A percentile compares a stretch with the other conserved stretches of the same genome.
Conservation (phyloP, 2,797 vertebrate genomes). For the Hapalemur alaotrensis region DNA sequence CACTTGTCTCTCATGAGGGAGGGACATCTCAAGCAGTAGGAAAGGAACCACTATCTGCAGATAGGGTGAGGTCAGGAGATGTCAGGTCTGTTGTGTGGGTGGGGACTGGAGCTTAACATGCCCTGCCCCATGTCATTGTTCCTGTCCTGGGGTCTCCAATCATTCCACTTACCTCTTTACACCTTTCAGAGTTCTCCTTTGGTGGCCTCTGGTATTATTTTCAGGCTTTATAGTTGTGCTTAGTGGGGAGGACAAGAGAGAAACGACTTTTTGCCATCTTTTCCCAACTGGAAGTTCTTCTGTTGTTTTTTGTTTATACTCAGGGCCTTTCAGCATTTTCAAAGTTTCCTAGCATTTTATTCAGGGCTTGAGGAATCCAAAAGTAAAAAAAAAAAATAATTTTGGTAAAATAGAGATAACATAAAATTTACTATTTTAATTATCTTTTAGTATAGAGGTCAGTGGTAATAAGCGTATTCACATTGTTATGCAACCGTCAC, state of each 20-base stretch:
- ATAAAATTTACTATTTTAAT: not conserved
- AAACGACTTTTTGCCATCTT: not conserved
- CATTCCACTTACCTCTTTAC: not conserved
- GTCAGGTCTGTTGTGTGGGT: fast-evolving
- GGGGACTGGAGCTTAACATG: fast-evolving
- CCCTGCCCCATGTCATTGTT: fast-evolving
- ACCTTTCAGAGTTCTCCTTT: not conserved
- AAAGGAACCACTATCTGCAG: not conserved
- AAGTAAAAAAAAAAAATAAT: not conserved
- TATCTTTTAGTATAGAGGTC: not conserved
- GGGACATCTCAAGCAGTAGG: not conserved
- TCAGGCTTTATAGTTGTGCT: not conserved
- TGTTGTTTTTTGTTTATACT: not conserved
- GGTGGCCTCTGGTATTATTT: not conserved
- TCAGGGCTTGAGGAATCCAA: not conserved
- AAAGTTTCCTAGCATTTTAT: not conserved
- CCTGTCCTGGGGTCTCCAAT: not conserved
- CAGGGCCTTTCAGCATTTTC: not conserved
- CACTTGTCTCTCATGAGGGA: not conserved
- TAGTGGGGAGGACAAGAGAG: not conserved
- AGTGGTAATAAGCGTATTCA: not conserved
- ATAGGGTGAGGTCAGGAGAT: not conserved
- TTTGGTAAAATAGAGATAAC: not conserved
- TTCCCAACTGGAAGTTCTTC: not conserved
- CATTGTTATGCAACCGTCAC: no score